phyloP scores from a whole-genome alignment of 2,797 vertebrate species.

The Triplophysa bombifrons region DNA sequence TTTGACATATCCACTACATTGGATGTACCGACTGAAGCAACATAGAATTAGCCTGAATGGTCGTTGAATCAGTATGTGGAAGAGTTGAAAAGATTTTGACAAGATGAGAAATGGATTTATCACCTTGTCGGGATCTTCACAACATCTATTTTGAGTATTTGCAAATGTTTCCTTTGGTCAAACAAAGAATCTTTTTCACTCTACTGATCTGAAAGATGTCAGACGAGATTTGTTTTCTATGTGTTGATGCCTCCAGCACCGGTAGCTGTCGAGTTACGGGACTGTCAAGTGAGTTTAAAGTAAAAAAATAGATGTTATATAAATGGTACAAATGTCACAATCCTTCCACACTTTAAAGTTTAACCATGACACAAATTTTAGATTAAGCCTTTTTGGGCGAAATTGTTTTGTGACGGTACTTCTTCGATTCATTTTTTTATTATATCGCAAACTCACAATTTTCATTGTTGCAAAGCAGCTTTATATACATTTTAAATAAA shows the following conservation, averaged over 20 bases:
- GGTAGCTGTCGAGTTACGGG: background rate
- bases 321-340: too few species aligned
- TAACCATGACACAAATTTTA: too few species aligned
- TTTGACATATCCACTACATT: background rate
- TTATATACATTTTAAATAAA: too few species aligned
- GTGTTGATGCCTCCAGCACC: slow-evolving; percentile 16
- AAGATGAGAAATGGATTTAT: slow-evolving; percentile 25
- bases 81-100: too few species aligned
- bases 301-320: slow-evolving; percentile 14
- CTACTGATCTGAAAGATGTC: slow-evolving; percentile 64
- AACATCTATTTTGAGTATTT: slow-evolving; percentile 22
- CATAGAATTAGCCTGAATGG: background rate
- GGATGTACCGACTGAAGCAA: slow-evolving; percentile 8
- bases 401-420: too few species aligned
- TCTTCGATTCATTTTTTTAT: too few species aligned
- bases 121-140: slow-evolving; percentile 10
- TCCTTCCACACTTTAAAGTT: too few species aligned
- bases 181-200: slow-evolving; percentile 17
- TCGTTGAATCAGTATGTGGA: background rate
- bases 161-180: slow-evolving; percentile 28
- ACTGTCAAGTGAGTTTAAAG: too few species aligned
- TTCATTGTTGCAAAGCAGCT: too few species aligned
- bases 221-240: slow-evolving; percentile 49
- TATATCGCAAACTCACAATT: too few species aligned
- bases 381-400: too few species aligned